phyloP scores from a whole-genome alignment of 2,113 vertebrate species.

The Tor tambroides region DNA sequence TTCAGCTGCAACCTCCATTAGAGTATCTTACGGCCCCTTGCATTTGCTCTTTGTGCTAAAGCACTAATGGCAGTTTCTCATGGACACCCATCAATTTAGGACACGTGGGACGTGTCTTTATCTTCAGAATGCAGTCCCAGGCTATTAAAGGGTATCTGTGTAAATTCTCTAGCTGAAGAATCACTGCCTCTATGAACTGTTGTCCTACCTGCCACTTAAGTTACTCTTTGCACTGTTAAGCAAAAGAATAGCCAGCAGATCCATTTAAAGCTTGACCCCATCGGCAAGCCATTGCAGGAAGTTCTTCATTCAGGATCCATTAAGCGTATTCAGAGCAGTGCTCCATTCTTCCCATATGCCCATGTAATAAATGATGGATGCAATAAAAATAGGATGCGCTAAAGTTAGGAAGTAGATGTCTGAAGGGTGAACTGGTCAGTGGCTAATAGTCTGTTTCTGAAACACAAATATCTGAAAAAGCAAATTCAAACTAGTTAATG shows the following conservation, averaged over 20 bases:
- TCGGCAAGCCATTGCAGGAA: not conserved
- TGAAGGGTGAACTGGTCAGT: not conserved
- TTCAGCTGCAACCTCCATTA: slow-evolving; percentile 45
- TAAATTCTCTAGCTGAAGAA: slow-evolving; percentile 18
- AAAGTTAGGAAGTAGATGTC: not conserved
- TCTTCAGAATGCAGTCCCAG: slow-evolving; percentile 18
- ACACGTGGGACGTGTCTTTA: slow-evolving; percentile 21
- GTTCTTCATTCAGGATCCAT: slow-evolving; percentile 23
- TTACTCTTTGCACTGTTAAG: slow-evolving; percentile 16
- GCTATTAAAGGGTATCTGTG: slow-evolving; percentile 8
- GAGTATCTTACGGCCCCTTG: not conserved
- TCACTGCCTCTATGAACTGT: slow-evolving; percentile 22
- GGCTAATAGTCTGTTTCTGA: not conserved
- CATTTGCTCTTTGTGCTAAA: slow-evolving; percentile 42
- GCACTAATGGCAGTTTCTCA: slow-evolving; percentile 38
- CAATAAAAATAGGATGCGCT: slow-evolving; percentile 25
- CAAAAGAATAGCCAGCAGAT: slow-evolving; percentile 1
- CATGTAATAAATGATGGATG: slow-evolving; percentile 19
- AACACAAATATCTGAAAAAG: not conserved
- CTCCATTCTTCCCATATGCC: not conserved
- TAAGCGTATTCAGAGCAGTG: slow-evolving; percentile 13
- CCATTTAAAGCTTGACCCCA: slow-evolving; percentile 20
- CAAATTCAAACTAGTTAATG: not conserved
- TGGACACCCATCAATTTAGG: slow-evolving; percentile 31
- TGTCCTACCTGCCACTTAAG: slow-evolving; percentile 23